Conservation (phyloP, 2,113 vertebrate species). For the Alexandromys fortis region DNA sequence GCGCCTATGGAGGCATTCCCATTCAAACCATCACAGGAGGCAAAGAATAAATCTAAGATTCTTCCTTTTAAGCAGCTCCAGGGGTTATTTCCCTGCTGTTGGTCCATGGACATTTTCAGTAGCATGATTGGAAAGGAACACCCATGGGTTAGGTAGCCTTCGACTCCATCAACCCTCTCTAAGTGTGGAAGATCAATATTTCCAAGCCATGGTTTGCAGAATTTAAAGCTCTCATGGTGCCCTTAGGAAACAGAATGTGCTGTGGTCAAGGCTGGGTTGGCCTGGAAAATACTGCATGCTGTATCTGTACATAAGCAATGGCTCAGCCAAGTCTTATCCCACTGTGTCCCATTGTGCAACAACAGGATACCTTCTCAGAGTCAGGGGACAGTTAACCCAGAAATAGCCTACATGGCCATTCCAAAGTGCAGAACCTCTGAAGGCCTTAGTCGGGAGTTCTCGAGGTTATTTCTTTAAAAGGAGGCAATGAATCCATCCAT, state of each 20-base stretch:
- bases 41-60: neutral
- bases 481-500: neutral
- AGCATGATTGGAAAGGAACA: neutral
- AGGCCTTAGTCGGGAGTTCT: neutral
- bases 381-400: neutral
- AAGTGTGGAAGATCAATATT: slow-evolving; percentile 19
- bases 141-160: neutral
- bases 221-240: neutral
- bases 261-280: neutral
- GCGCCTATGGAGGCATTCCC: neutral
- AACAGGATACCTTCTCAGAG: neutral
- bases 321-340: neutral
- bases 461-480: neutral
- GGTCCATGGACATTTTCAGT: neutral
- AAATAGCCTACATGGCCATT: neutral
- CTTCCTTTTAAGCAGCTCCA: neutral
- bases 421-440: neutral
- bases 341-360: neutral
- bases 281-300: slow-evolving; percentile 28
- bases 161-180: neutral
- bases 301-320: neutral
- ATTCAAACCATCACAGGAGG: neutral
- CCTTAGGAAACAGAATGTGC: neutral
- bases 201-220: slow-evolving; percentile 12
- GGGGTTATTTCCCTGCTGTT: neutral